Percentiles rank a stretch among this genome's conserved stretches.
phyloP scores from a whole-genome alignment of 2,888 invertebrate genomes.

The Catocala fraxini region DNA sequence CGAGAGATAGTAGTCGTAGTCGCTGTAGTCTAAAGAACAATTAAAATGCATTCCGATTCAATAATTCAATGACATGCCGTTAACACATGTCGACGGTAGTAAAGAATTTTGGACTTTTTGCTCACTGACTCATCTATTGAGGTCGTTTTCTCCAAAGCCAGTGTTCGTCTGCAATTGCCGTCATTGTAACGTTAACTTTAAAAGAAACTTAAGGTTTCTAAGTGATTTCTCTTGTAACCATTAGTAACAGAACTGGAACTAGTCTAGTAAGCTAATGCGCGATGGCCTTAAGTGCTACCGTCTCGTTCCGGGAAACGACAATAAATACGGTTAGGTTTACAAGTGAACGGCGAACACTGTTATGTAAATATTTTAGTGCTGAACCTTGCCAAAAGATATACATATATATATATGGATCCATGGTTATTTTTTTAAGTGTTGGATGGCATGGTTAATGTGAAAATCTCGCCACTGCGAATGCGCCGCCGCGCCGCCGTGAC shows the following conservation, averaged over 20 bases:
- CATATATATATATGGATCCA: not conserved
- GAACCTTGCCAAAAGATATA: conserved; percentile 11
- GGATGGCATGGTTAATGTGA: too few species aligned
- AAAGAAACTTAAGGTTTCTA: conserved; percentile 45
- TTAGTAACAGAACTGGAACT: conserved; percentile 45
- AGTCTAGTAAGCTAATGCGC: conserved; percentile 52
- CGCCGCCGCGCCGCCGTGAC: too few species aligned
- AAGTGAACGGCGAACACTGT: conserved; percentile 11
- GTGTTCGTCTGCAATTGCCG: conserved; percentile 29
- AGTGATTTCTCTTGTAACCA: conserved; percentile 66
- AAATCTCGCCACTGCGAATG: too few species aligned
- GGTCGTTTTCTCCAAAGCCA: conserved; percentile 46
- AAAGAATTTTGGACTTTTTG: conserved; percentile 27
- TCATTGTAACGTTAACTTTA: conserved; percentile 44
- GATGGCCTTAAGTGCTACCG: conserved; percentile 46
- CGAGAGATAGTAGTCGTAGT: too few species aligned
- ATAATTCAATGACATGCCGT: conserved; percentile 10
- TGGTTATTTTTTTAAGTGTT: not conserved
- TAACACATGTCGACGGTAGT: conserved; percentile 25
- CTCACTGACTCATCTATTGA: conserved; percentile 37
- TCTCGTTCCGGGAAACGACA: conserved; percentile 48
- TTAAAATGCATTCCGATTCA: conserved; percentile 4
- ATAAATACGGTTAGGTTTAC: conserved; percentile 27
- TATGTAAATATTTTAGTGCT: conserved; percentile 30
- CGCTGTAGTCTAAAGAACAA: too few species aligned